A percentile compares a stretch with the other conserved stretches of the same genome.
Conservation (phyloP, 2,797 vertebrate genomes). For the Chelmon rostratus region DNA sequence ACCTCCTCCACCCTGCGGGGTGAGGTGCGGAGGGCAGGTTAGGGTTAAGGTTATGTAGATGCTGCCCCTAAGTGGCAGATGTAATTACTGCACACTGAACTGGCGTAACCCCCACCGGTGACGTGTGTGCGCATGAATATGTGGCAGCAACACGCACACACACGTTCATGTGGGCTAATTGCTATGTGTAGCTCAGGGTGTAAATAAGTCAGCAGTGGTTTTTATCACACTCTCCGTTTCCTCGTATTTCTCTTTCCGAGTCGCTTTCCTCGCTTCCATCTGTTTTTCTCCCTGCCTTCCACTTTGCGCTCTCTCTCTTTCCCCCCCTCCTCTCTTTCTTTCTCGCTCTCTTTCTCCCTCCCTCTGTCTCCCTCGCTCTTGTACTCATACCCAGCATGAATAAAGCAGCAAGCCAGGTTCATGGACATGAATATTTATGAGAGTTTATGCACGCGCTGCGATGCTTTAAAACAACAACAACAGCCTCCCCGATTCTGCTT, state of each 20-base stretch:
- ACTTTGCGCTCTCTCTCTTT: constrained; percentile 16
- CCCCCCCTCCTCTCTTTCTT: not conserved
- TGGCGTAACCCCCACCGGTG: constrained; percentile 60
- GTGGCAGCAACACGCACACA: constrained; percentile 31
- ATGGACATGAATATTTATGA: constrained; percentile 84
- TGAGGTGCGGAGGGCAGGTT: constrained; percentile 59
- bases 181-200: constrained; percentile 73
- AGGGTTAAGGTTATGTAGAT: constrained; percentile 85
- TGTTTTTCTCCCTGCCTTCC: constrained; percentile 45
- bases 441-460: constrained; percentile 82
- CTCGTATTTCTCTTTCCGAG: constrained; percentile 55
- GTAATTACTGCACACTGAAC: constrained; percentile 88
- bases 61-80: constrained; percentile 90
- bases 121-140: constrained; percentile 39
- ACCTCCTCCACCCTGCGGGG: constrained; percentile 30
- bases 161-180: constrained; percentile 73
- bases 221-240: constrained; percentile 68
- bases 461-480: constrained; percentile 84
- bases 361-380: constrained; percentile 62
- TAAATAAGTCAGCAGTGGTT: constrained; percentile 78
- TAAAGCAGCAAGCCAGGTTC: constrained; percentile 82
- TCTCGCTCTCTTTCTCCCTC: constrained; percentile 12
- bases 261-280: constrained; percentile 58
- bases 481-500: constrained; percentile 74
- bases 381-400: constrained; percentile 80